Evolutionary conservation across 2,113 vertebrate species (phyloP).

Genomic region (Mionectes macconnelli): DNA sequence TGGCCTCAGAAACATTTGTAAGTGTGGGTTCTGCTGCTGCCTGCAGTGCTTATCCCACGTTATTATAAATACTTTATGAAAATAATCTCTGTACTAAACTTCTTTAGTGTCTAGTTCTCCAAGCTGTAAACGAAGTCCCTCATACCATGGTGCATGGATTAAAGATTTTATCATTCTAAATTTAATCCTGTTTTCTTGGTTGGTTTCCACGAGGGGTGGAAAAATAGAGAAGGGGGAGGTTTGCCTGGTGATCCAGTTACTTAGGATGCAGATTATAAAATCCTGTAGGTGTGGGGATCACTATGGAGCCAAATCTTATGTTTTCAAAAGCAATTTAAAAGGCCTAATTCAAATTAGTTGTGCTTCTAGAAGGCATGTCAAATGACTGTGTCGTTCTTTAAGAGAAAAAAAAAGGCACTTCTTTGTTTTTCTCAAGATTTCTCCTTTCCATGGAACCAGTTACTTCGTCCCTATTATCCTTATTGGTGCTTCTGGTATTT

Average conservation of each 20-base stretch:
- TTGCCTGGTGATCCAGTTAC: constrained; percentile 50
- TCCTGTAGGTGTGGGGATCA: neutral
- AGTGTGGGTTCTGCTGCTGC: constrained; percentile 9
- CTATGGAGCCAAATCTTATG: neutral
- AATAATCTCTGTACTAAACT: constrained; percentile 57
- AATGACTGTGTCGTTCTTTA: neutral
- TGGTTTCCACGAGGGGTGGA: neutral
- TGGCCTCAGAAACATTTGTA: neutral
- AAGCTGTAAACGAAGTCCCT: constrained; percentile 9
- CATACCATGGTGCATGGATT: constrained; percentile 29
- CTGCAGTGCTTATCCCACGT: constrained; percentile 11
- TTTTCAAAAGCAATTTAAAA: neutral
- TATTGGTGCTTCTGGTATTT: neutral
- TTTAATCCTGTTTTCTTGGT: constrained; percentile 60
- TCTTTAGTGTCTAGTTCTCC: neutral
- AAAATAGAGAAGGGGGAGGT: constrained; percentile 43
- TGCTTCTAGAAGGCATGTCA: neutral
- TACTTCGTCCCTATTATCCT: neutral
- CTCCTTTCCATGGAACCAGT: neutral
- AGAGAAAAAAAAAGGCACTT: neutral
- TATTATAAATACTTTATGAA: constrained; percentile 47
- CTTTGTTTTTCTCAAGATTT: neutral
- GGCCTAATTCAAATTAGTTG: neutral
- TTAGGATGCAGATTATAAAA: constrained; percentile 15
- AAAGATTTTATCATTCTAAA: constrained; percentile 53